Evolutionary conservation across 1,140 invertebrate species (phyloP), one percentile per base, ranked within the genome.

Genomic region (Drosophila elegans): DNA sequence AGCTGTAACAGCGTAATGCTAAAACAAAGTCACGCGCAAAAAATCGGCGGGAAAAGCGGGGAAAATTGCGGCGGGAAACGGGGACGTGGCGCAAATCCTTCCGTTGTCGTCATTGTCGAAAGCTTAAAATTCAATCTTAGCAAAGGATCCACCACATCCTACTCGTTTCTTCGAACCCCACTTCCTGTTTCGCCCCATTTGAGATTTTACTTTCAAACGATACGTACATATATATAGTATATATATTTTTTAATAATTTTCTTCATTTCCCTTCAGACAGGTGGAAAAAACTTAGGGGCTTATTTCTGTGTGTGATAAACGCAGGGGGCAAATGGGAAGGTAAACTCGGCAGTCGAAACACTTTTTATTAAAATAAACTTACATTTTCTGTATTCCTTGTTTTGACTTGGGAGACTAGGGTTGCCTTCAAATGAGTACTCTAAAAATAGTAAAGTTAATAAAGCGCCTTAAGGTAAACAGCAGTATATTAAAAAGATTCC

Each of bases 91-190:
- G 54, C 72, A 74, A 71, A 74, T 81, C 78, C 78, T 67, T 86
- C 61, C 60, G 56, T 48, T 55, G 59, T 41, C 49, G 42, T 73
- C 68, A 79, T 73, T 78, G 73, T 69, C 63, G 59, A 68, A 56
- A 80, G 76, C 80, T 80, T 84, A 69, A 80, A 84, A 84, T 80
- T 77, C 81, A 84, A 84, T 84, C 79, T 84, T 80, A 83, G 80
- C 81, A 38, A 49, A 61, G 63, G 44, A 46, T 12, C 44, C 21
- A 12, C 44, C 44, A 1, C 48, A 12, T 16, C 48, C 48, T 10
- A 4, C 29, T 16, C 27, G n/a, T 6, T 9, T 29, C 13, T 51
- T 4, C 10, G 45, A 46, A 27, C 12, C 4, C 29, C 29, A 60
- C 64, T 80, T 48, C 44, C 57, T 36, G 42, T 42, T 10, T 36